Evolutionary conservation across 1,140 invertebrate genomes (phyloP), one percentile per base, ranked within the genome.

Genomic region (Tetragonula clypearis): DNA sequence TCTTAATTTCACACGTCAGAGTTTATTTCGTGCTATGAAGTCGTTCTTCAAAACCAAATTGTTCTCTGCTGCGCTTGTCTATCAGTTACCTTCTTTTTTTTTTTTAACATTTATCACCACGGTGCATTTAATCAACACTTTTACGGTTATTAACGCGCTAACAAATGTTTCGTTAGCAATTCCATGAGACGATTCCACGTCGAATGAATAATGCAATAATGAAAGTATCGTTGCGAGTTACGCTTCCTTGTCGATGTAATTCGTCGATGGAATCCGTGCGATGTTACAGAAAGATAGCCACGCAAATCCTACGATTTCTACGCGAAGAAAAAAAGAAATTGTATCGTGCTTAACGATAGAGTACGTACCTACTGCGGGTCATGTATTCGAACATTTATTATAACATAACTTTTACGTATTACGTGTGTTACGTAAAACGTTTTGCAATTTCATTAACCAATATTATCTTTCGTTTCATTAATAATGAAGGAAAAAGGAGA

Each of bases 151-250:
- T 80, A 71, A 80, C 55, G 30, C 14, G 11, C n/a, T 12, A 58
- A 56, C 30, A 58, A 80, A 60, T 60, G 35, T 58, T 72, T 72
- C 15, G 55, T 26, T 41, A 58, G 30, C 23, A 26, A 60, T 71
- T 60, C 35, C 21, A 72, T 14, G 23, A 3, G 3, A 26, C 66
- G 53, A 41, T 79, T 41, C 23, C 23, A 26, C 55, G 23, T 26
- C 23, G 19, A 5, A 72, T 72, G 79, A 72, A 72, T 72, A 60
- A 80, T 72, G 53, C 12, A 49, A 60, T 71, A 60, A 80, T 72
- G 79, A 80, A 80, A 80, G 79, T 72, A 49, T 80, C 23, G 26
- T 69, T 69, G n/a, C 66, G 9, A 23, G 26, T 76, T 76, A 35
- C 74, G 26, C 58, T 35, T 55, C 30, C n/a, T 3, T 21, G 26